Evolutionary conservation across 2,888 invertebrate species (phyloP).

Genomic region (Pseudeuparius sepicola): DNA sequence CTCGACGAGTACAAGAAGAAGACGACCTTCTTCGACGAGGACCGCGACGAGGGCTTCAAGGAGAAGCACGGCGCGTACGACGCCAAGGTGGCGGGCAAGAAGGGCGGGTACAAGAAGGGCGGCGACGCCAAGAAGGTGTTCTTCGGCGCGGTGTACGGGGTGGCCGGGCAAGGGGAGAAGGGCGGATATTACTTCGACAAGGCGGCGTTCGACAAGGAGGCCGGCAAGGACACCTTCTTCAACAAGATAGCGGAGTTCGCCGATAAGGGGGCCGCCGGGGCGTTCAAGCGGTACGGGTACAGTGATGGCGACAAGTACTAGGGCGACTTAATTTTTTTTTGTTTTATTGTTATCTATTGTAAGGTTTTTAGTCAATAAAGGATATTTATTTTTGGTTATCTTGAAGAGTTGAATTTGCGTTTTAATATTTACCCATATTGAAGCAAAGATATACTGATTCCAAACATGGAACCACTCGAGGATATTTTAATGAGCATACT

Average conservation of each 20-base stretch:
- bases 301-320: no score
- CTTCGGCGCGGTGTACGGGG: slow-evolving; percentile 44
- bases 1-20: slow-evolving; percentile 72
- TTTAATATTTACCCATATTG: no score
- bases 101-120: slow-evolving; percentile 17
- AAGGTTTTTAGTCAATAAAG: no score
- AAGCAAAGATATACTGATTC: no score
- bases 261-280: slow-evolving; percentile 61
- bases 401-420: no score
- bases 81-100: slow-evolving; percentile 27
- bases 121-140: slow-evolving; percentile 20
- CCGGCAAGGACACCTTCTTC: slow-evolving; percentile 37
- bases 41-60: slow-evolving; percentile 64
- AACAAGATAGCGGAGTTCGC: slow-evolving; percentile 37
- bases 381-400: no score
- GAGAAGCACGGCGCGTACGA: slow-evolving; percentile 67
- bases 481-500: no score
- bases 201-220: slow-evolving; percentile 61
- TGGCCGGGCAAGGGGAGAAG: slow-evolving; percentile 63
- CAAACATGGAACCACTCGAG: no score
- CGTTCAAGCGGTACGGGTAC: slow-evolving; percentile 46
- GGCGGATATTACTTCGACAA: slow-evolving; percentile 64
- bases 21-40: slow-evolving; percentile 71
- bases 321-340: no score
- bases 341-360: no score